Evolutionary conservation across 2,888 invertebrate genomes (phyloP), one percentile per base, ranked within the genome.

Genomic region (Troilus luridus): DNA sequence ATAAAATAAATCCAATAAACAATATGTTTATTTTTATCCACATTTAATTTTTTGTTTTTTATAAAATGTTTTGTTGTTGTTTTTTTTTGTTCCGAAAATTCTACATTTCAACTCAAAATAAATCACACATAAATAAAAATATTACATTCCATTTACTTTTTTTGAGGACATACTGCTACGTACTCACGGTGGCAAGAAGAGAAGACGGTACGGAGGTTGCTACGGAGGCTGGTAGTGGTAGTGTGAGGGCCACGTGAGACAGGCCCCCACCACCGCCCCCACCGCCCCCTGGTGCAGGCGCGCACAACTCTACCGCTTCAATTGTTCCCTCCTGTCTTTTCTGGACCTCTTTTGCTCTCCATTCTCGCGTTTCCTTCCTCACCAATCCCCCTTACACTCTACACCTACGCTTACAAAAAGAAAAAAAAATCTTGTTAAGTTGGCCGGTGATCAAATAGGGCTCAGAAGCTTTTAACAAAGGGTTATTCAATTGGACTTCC

Each of bases 261-360:
- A 21, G 17, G 17, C 0, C 56, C 85, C 85, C 41, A 41, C 41
- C 41, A 41, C 41, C 41, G 41, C 85, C 85, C 21, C 85, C 85
- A 85, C 85, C 56, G 85, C 85, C 9, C 77, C 21, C 56, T 41
- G 85, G 85, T 85, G 85, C 85, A 85, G 85, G 85, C 85, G 85
- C 85, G 85, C 21, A 56, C 85, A 27, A 85, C 56, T n/a, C 85
- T 56, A n/a, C 64, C 12, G 67, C 6, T 77, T 41, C 72, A 77
- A 77, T 77, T 77, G 72, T 77, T 77, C 24, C 3, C 72, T 41
- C 72, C 72, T 41, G 72, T 77, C 72, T 77, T 77, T 77, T 77
- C 7, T 41, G 41, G 17, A 12, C 17, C 17, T 41, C 14, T 77
- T 41, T 77, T 77, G 27, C 24, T 27, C 8, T 41, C 17, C 17